Conservation (phyloP, 2,888 invertebrate species). For the Dolomedes plantarius region DNA sequence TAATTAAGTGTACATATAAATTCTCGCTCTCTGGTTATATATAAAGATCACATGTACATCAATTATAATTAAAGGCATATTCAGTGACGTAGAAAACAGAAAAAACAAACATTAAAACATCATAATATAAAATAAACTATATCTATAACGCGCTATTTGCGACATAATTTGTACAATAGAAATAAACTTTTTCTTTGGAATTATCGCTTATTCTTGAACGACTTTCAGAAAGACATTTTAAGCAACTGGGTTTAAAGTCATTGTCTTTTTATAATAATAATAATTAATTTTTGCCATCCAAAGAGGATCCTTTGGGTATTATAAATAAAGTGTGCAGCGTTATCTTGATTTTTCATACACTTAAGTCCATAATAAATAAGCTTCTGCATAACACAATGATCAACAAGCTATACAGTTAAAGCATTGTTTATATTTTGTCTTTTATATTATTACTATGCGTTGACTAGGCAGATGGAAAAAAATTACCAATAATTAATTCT, state of each 20-base stretch:
- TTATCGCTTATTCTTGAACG: slow-evolving; percentile 24
- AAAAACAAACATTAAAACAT: slow-evolving; percentile 28
- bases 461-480: slow-evolving; percentile 8
- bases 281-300: not conserved
- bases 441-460: not conserved
- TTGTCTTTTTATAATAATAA: not conserved
- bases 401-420: slow-evolving; percentile 1
- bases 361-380: not conserved
- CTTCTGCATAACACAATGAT: not conserved
- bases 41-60: not conserved
- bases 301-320: no score
- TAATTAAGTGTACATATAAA: no score
- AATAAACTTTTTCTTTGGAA: slow-evolving; percentile 65
- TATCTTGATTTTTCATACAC: not conserved
- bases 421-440: not conserved
- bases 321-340: no score
- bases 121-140: slow-evolving; percentile 54
- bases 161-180: slow-evolving; percentile 51
- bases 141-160: slow-evolving; percentile 51
- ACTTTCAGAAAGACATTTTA: slow-evolving; percentile 28
- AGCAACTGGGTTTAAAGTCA: not conserved
- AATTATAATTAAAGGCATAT: not conserved
- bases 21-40: not conserved
- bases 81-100: not conserved
- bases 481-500: not conserved